Evolutionary conservation across 2,888 invertebrate genomes (phyloP).

Genomic region (Muschampia plurimacula): DNA sequence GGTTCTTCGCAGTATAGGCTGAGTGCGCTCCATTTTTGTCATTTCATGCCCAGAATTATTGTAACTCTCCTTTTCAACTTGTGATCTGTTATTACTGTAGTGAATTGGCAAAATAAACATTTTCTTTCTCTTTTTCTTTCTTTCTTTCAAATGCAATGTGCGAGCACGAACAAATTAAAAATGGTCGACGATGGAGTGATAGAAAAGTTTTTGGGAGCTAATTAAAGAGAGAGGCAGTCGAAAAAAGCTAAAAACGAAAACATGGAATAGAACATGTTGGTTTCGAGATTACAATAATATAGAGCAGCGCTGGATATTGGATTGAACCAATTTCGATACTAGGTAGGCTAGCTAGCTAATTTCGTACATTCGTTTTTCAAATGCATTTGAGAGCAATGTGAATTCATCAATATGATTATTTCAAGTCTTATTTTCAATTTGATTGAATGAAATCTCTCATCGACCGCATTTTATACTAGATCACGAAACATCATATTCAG

Average conservation of each 20-base stretch:
- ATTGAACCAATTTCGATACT: slow-evolving; percentile 44
- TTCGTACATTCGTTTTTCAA: not conserved
- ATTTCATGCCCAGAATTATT: no score
- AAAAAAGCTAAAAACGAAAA: slow-evolving; percentile 20
- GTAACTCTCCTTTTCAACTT: no score
- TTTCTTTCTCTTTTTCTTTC: no score
- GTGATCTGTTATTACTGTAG: no score
- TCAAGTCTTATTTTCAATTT: not conserved
- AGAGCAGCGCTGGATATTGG: slow-evolving; percentile 35
- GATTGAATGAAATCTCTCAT: no score
- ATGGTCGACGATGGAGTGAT: slow-evolving; percentile 32
- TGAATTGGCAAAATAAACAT: no score
- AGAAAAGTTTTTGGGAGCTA: slow-evolving; percentile 31
- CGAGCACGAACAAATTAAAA: slow-evolving; percentile 38
- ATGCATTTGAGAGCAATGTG: not conserved
- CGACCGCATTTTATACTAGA: no score
- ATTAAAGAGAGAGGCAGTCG: slow-evolving; percentile 19
- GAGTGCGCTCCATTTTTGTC: no score
- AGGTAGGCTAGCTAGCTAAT: slow-evolving; percentile 27
- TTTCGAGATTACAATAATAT: slow-evolving; percentile 44
- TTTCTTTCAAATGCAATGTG: slow-evolving; percentile 30
- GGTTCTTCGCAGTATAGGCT: no score
- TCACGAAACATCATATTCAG: no score
- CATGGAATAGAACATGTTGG: slow-evolving; percentile 40
- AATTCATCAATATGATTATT: not conserved